phyloP scores from a whole-genome alignment of 1,140 invertebrate genomes.

The Monomorium pharaonis region DNA sequence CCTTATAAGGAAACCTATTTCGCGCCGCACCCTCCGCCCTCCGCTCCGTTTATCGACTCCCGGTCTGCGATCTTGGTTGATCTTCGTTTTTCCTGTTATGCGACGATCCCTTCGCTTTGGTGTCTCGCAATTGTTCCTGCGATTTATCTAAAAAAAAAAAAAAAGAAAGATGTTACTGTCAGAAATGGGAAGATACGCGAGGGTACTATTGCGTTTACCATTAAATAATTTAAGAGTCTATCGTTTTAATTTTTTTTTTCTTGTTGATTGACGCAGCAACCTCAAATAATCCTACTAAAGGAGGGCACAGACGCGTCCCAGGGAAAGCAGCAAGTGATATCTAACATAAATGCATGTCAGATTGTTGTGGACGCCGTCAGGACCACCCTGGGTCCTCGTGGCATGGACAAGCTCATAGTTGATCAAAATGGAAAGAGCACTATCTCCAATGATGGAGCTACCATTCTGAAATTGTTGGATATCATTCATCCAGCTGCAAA shows the following conservation, averaged over 20 bases:
- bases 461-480: constrained; percentile 98
- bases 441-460: constrained; percentile 99
- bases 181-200: constrained; percentile 72
- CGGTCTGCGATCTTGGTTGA: not conserved
- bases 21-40: constrained; percentile 20
- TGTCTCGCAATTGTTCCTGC: not conserved
- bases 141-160: constrained; percentile 26
- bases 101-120: not conserved
- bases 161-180: not conserved
- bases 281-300: constrained; percentile 98
- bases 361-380: constrained; percentile 97
- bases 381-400: constrained; percentile 98
- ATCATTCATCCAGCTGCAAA: constrained; percentile 99
- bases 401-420: constrained; percentile 99
- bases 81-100: not conserved
- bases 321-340: constrained; percentile 98
- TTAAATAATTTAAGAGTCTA: not conserved
- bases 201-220: constrained; percentile 37
- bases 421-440: constrained; percentile 95
- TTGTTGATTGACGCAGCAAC: constrained; percentile 90
- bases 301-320: constrained; percentile 99
- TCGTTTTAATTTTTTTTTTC: not conserved
- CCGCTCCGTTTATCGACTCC: not conserved
- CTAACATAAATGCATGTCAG: constrained; percentile 99
- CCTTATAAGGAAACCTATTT: constrained; percentile 80